Base-by-base conservation (phyloP, 2,797 vertebrate species). In the Cottoperca gobio region DNA sequence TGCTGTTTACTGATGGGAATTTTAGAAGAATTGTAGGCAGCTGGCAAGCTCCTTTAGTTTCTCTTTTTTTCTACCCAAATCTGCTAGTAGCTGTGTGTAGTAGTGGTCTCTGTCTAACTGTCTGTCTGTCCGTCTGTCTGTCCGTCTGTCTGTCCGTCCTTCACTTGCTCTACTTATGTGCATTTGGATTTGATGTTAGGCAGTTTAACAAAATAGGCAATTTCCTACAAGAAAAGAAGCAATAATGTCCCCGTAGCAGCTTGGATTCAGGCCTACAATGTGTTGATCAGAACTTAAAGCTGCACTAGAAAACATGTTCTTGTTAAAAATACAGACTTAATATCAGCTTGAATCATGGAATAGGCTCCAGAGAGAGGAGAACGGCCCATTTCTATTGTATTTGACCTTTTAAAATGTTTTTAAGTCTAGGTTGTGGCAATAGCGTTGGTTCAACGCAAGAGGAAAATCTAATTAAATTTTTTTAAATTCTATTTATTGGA, bases 1-100 rank as follows among this genome's bases (percentile, higher is more conserved):
- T 89, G 91, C 87, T 91, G 89, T 93, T 91, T 90, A 88, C 89
- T 73, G 37, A 86, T 78, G 87, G 88, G 90, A 86, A 90, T 90
- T 92, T 86, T 63, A 89, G 86, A 82, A 86, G 92, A 90, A 92
- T 81, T 86, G 86, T 81, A 82, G 84, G 86, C 90, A 90, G 89
- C 89, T 91, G 91, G 88, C 89, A 85, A 78, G 31, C 65, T 61
- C 72, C 74, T 70, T 73, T 62, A 76, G 8, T 80, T 82, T 83
- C 16, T 50, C 12, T 35, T 69, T 69, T 73, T 70, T 0, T 31
- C 8, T 60, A 53, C 63, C 64, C 65, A 71, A 86, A 80, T 84
- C 73, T 76, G 74, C 55, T 50, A 2, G 68, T 83, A 62, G 43
- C 63, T 52, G 83, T 77, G 80, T 76, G 78, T 53, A 60, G 75